phyloP scores from a whole-genome alignment of 1,140 invertebrate species.

The Microplitis mediator region DNA sequence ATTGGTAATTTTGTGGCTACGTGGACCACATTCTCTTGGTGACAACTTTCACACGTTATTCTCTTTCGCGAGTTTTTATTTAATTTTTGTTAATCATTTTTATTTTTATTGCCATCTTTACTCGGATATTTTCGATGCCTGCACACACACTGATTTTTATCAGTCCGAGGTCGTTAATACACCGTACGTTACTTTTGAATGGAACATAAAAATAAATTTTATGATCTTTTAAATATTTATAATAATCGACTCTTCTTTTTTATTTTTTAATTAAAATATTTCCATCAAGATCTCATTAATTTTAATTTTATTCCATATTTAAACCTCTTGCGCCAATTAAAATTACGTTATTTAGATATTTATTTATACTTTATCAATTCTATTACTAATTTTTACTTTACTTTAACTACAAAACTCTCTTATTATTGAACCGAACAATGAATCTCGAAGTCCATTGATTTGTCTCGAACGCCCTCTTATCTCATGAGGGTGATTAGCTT shows the following conservation, averaged over 20 bases:
- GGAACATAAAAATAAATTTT: not conserved
- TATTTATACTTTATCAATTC: not conserved
- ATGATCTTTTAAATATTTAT: not conserved
- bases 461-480: slow-evolving; percentile 23
- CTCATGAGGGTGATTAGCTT: slow-evolving; percentile 28
- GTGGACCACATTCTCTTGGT: not conserved
- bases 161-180: slow-evolving; percentile 13
- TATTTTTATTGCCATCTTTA: too few relatives aligned
- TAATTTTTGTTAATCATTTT: not conserved
- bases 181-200: not conserved
- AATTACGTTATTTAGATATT: too few relatives aligned
- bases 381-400: not conserved
- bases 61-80: slow-evolving; percentile 1
- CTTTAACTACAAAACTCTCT: not conserved
- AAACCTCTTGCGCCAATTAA: too few relatives aligned
- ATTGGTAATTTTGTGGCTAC: slow-evolving; percentile 25
- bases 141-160: slow-evolving; percentile 21
- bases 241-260: not conserved
- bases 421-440: slow-evolving; percentile 24
- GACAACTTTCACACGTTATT: slow-evolving; percentile 14
- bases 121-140: not conserved
- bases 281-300: too few relatives aligned
- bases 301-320: too few relatives aligned
- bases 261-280: not conserved
- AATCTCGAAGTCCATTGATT: slow-evolving; percentile 45